These are phyloP conservation scores for human DNA, from an alignment of 2,113 vertebrate genomes.

Conservation along the genomic window DNA sequence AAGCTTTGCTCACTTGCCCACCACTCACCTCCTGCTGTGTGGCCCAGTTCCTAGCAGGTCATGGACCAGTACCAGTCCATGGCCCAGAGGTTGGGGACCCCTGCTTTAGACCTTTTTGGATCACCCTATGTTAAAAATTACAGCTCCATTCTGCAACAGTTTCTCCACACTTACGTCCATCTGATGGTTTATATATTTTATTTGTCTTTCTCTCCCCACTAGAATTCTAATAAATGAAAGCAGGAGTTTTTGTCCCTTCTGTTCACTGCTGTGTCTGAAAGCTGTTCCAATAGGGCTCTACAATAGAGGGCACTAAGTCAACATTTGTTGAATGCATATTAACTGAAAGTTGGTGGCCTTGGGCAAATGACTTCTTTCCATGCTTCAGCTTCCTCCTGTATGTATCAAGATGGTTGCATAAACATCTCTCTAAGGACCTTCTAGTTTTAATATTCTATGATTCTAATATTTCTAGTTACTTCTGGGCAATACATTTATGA, in stretches of 20 bases:
- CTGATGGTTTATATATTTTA: not conserved
- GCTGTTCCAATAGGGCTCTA: not conserved
- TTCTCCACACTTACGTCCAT: not conserved
- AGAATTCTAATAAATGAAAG: not conserved
- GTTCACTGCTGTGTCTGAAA: not conserved
- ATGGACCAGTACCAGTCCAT: too few relatives aligned
- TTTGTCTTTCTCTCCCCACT: not conserved
- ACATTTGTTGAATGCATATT: not conserved
- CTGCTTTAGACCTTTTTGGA: too few relatives aligned
- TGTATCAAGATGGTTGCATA: not conserved
- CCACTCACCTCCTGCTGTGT: too few relatives aligned
- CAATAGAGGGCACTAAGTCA: conserved; percentile 44
- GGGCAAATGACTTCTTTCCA: not conserved
- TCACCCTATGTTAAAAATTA: not conserved
- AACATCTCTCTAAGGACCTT: not conserved
- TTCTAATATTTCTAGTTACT: not conserved
- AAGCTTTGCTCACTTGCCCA: too few relatives aligned
- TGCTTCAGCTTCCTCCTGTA: not conserved
- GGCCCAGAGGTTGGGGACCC: too few relatives aligned
- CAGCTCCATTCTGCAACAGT: not conserved
- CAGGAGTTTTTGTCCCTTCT: not conserved
- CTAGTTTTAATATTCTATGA: conserved; percentile 27
- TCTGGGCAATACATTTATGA: not conserved
- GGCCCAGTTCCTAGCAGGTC: too few relatives aligned
- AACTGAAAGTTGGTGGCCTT: not conserved